Conservation (phyloP, 2,113 vertebrate genomes). For the Poeciliopsis turrubarensis region DNA sequence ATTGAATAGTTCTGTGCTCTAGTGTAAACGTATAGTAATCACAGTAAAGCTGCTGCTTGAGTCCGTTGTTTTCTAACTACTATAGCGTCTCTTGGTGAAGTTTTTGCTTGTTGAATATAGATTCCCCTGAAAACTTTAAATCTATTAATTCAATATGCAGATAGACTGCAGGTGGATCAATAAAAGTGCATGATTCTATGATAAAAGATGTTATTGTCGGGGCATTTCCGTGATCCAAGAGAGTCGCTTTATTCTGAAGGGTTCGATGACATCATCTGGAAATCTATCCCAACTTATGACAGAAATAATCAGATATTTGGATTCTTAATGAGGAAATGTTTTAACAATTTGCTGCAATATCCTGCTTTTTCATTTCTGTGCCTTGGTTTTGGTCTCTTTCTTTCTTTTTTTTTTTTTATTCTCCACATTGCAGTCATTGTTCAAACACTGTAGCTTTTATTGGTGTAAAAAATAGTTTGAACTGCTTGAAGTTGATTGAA, state of each 20-base stretch:
- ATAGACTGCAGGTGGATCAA: not conserved
- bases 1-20: conserved; percentile 10
- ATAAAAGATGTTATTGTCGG: not conserved
- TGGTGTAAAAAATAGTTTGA: conserved; percentile 8
- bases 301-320: conserved; percentile 3
- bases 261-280: not conserved
- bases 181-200: not conserved
- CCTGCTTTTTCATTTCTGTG: conserved; percentile 62
- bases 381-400: conserved; percentile 65
- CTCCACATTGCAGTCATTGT: not conserved
- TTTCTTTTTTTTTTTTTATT: conserved; percentile 6
- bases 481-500: conserved; percentile 23
- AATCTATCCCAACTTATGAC: not conserved
- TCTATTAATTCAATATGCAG: not conserved
- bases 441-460: conserved; percentile 43
- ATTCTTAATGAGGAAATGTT: conserved; percentile 7
- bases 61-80: not conserved
- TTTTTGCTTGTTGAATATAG: not conserved
- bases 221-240: not conserved
- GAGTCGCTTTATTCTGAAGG: too few relatives aligned
- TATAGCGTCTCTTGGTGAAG: not conserved
- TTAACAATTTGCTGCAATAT: conserved; percentile 21
- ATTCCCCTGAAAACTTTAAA: not conserved
- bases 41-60: not conserved
- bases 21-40: conserved; percentile 12